phyloP scores from a whole-genome alignment of 2,113 vertebrate species.

The Percopsis transmontana region DNA sequence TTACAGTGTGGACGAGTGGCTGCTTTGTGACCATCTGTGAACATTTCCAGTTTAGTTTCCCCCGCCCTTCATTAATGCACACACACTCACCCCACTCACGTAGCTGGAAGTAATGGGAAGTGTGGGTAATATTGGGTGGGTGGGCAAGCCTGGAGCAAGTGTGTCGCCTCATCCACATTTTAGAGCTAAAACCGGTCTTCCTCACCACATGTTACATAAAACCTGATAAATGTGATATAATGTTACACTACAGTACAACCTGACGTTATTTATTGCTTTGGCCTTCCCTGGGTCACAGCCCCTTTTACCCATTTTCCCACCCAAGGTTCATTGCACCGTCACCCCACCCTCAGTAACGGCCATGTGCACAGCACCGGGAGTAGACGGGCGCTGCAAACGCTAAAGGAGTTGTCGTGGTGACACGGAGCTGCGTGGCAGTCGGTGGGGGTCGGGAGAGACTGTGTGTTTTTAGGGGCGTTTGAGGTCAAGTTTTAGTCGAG shows the following conservation, averaged over 20 bases:
- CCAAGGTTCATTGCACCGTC: too few relatives aligned
- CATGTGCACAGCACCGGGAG: too few relatives aligned
- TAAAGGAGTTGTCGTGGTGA: slow-evolving; percentile 4
- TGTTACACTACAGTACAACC: neutral
- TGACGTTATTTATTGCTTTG: slow-evolving; percentile 7
- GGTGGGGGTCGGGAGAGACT: neutral
- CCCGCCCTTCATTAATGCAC: neutral
- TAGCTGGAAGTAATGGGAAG: neutral
- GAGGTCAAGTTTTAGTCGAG: neutral
- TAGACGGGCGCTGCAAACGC: too few relatives aligned
- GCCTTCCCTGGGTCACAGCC: neutral
- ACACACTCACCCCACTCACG: slow-evolving; percentile 1
- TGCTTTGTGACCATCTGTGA: slow-evolving; percentile 15
- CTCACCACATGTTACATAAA: slow-evolving; percentile 11
- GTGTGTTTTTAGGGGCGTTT: neutral
- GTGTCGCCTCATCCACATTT: neutral
- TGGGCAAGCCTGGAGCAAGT: neutral
- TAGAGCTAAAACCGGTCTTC: neutral
- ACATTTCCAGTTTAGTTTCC: slow-evolving; percentile 16
- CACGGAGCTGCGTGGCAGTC: neutral
- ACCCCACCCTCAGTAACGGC: too few relatives aligned
- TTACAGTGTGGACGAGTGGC: slow-evolving; percentile 45
- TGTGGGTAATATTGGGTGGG: too few relatives aligned
- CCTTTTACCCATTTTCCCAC: too few relatives aligned
- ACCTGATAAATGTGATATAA: slow-evolving; percentile 9